Base-by-base conservation (phyloP, 1,140 invertebrate species). In the Glomeris maerens region DNA sequence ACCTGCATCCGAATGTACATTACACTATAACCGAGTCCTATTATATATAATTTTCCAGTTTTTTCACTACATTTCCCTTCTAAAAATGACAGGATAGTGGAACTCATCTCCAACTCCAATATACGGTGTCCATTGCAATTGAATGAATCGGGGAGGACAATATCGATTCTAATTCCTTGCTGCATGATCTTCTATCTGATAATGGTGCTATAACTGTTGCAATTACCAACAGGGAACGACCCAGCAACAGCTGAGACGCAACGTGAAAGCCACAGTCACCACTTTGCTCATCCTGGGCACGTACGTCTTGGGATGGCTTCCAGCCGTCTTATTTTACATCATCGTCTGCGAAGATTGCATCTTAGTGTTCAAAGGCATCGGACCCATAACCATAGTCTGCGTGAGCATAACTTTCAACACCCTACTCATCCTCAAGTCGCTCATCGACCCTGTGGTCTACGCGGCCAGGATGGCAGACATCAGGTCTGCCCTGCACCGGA, bases 371-470 rank as follows among this genome's bases (percentile, higher is more conserved):
- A 52, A 60, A 48, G 38, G 49, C 3, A 22, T 55, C 17, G 45
- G 36, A 2, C 50, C 31, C 13, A 31, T 28, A 2, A 26, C 28
- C n/a, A 40, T 45, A 5, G 28, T 54, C 13, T 22, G 48, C n/a
- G 42, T 57, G 3, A 42, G 46, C 20, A 47, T 58, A 26, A 49
- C 54, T 1, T 53, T 61, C 27, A 74, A 76, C 57, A 62, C 64
- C 3, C 63, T 82, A 3, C 62, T 81, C 14, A 72, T 81, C 7
- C 57, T 78, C 14, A 82, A 82, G 58, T 74, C 76, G 20, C 57
- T 79, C 5, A 67, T 74, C 25, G 79, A 82, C 63, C 79, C 79
- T 0, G 75, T 81, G 39, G 80, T 82, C 31, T 83, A 82, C 58
- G 76, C 78, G 2, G 71, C 76, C 1, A 61, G 80, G 42, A 79